Base-by-base conservation (phyloP, 2,797 vertebrate species). In the Pipistrellus kuhlii region DNA sequence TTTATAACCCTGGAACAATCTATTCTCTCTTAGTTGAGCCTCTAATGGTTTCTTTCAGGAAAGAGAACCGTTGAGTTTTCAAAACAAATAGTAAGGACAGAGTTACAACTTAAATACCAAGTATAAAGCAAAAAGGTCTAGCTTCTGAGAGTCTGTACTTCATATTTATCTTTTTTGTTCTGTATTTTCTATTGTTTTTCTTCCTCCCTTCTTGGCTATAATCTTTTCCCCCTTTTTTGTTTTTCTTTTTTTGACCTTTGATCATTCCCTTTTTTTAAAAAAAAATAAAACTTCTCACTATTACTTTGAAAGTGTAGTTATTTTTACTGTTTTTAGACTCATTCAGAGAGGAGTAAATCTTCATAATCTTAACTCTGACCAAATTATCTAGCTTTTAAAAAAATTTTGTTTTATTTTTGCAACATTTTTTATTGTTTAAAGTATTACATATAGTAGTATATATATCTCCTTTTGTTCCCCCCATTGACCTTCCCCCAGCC, bases 251-350 rank as follows among this genome's bases (percentile, higher is more conserved):
- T 55, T 46, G 3, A 41, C 20, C 27, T 73, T 92, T 57, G 20
- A 62, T 69, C 8, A 46, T 41, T 57, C 2, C 14, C 12, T 30
- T 30, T 76, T 90, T 84, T 89, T 25, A 25, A 44, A 88, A 64
- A n/a, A n/a, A n/a, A n/a, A n/a, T 94, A 17, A 81, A 88, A 77
- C 55, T 86, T 87, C n/a, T 35, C 51, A 68, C 62, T 91, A 25
- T 62, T 77, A 86, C 66, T 78, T 66, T 91, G 48, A 82, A 94
- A 90, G 32, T 81, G 3, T 51, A 59, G 10, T 64, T 86, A 15
- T 69, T 88, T 93, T 93, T 68, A 82, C 46, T 66, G 44, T 81
- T 17, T n/a, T 68, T 73, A 2, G 8, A 68, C 30, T 84, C 8
- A 59, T 76, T 95, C 14, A 76, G 15, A 72, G 64, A 14, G 21